These are phyloP conservation scores for Cordilura impudica DNA, from an alignment of 2,888 invertebrate genomes.

Conservation along the genomic window DNA sequence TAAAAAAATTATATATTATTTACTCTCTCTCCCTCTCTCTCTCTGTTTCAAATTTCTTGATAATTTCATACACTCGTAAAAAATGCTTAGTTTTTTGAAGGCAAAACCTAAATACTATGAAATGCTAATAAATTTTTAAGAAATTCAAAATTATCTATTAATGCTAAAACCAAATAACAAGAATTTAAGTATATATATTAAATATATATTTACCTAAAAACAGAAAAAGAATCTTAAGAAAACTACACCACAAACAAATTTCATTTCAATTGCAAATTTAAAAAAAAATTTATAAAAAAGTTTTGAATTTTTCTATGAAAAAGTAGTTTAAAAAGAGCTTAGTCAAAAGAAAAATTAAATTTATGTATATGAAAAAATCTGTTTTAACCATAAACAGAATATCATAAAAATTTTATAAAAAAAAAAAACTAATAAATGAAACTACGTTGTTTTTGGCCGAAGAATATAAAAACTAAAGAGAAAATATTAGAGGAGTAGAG, in stretches of 20 bases:
- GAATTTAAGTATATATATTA: not conserved
- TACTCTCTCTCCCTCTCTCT: constrained; percentile 26
- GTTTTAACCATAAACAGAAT: not conserved
- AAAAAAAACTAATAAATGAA: too few species aligned
- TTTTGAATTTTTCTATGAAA: not conserved
- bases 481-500: too few species aligned
- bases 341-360: too few species aligned
- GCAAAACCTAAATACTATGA: not conserved
- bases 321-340: not conserved
- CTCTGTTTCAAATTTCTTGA: constrained; percentile 36
- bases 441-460: too few species aligned
- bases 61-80: not conserved
- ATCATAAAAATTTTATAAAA: too few species aligned
- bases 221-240: not conserved
- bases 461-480: too few species aligned
- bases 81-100: not conserved
- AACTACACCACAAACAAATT: not conserved
- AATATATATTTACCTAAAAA: too few species aligned
- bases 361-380: not conserved
- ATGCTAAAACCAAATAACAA: not conserved
- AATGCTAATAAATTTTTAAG: not conserved
- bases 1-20: constrained; percentile 6
- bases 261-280: not conserved
- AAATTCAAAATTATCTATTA: not conserved
- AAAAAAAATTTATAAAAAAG: not conserved